A percentile compares a stretch with the other conserved stretches of the same genome.
phyloP scores from a whole-genome alignment of 2,113 vertebrate species.

The Parus major region DNA sequence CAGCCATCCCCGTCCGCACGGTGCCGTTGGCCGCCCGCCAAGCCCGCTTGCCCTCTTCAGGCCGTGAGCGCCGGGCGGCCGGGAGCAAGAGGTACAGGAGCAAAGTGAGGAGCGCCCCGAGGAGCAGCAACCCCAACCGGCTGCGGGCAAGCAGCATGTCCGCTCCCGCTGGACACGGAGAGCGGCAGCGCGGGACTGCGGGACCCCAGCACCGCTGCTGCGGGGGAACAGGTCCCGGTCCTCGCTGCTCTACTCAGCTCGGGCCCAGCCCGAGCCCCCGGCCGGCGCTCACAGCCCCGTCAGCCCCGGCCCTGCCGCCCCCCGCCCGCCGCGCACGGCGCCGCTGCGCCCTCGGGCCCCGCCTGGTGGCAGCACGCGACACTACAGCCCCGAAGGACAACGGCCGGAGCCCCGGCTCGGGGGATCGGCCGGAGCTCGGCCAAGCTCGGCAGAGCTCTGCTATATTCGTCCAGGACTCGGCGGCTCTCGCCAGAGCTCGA shows the following conservation, averaged over 20 bases:
- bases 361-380: not conserved
- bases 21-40: slow-evolving; percentile 72
- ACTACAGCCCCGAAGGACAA: not conserved
- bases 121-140: slow-evolving; percentile 79
- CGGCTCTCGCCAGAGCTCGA: not conserved
- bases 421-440: too few relatives aligned
- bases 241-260: not conserved
- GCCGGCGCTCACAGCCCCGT: not conserved
- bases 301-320: too few relatives aligned
- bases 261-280: not conserved
- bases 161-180: not conserved
- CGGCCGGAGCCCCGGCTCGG: not conserved
- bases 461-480: not conserved
- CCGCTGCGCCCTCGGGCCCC: not conserved
- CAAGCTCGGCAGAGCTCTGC: not conserved
- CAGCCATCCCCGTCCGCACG: slow-evolving; percentile 74
- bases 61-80: slow-evolving; percentile 71
- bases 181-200: not conserved
- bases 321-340: not conserved
- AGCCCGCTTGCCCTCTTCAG: slow-evolving; percentile 31
- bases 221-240: not conserved
- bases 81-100: slow-evolving; percentile 86
- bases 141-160: slow-evolving; percentile 78
- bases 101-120: slow-evolving; percentile 82
- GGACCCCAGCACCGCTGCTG: not conserved